Conservation (phyloP, 35 echinoderm and acorn worm genomes). For the Anneissia japonica region DNA sequence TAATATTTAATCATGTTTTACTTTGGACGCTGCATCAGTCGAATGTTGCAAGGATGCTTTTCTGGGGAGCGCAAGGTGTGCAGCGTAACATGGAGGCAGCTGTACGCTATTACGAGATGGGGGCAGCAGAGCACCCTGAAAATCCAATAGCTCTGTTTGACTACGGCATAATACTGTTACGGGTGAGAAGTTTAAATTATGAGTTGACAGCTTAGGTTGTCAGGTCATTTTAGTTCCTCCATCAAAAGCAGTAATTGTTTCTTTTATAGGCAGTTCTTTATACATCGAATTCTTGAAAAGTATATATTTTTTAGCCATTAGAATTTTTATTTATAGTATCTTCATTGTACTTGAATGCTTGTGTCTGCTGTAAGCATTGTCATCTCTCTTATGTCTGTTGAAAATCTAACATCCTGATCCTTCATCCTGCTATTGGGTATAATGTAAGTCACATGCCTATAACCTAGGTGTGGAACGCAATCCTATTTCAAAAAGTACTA, state of each 20-base stretch:
- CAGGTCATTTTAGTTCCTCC: no score
- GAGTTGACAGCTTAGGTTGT: no score
- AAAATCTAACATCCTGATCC: no score
- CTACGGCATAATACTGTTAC: constrained; percentile 73
- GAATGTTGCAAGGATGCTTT: constrained; percentile 56
- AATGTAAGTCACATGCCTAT: no score
- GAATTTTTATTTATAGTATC: not conserved
- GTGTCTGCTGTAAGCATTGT: no score
- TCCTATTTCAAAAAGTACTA: no score
- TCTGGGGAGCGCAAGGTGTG: constrained; percentile 75
- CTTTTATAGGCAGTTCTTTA: not conserved
- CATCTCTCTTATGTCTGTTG: no score
- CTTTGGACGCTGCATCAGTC: constrained; percentile 35
- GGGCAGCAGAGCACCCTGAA: constrained; percentile 38
- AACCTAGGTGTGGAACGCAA: no score
- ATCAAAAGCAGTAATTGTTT: not conserved
- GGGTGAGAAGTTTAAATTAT: constrained; percentile 47
- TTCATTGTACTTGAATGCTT: not conserved
- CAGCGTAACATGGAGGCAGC: constrained; percentile 74
- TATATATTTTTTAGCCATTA: not conserved
- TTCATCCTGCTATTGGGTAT: no score
- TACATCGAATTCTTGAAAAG: no score
- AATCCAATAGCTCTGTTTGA: constrained; percentile 66
- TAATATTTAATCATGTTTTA: not conserved
- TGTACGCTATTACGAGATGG: constrained; percentile 60